A percentile compares a stretch with the other conserved stretches of the same genome.
phyloP scores from a whole-genome alignment of 2,113 vertebrate genomes.

The Machaerirhynchus nigripectus region DNA sequence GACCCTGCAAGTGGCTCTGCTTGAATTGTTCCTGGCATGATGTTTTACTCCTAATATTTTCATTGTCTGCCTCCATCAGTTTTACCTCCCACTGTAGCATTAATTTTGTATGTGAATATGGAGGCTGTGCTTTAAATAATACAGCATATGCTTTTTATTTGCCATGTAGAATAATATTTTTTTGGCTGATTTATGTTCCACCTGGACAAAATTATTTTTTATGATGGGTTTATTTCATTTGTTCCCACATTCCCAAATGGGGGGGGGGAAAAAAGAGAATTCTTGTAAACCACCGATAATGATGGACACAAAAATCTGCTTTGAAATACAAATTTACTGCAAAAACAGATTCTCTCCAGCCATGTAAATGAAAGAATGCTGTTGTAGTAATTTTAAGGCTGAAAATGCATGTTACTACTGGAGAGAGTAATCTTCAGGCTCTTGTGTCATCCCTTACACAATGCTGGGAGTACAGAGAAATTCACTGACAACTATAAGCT shows the following conservation, averaged over 20 bases:
- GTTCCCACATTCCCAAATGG: conserved; percentile 53
- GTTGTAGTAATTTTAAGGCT: conserved; percentile 51
- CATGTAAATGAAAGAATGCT: conserved; percentile 57
- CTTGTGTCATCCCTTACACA: conserved; percentile 26
- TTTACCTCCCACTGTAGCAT: conserved; percentile 61
- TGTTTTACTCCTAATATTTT: conserved; percentile 60
- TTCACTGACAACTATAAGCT: conserved; percentile 43
- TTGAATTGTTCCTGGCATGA: conserved; percentile 54
- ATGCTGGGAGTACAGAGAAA: conserved; percentile 29
- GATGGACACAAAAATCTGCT: conserved; percentile 47
- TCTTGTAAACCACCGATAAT: conserved; percentile 60
- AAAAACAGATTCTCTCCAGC: conserved; percentile 50
- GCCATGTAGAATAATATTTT: conserved; percentile 70
- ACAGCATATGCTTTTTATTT: conserved; percentile 76
- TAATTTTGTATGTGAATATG: conserved; percentile 69
- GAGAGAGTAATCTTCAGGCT: conserved; percentile 30
- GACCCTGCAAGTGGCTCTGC: conserved; percentile 57
- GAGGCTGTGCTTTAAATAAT: conserved; percentile 68
- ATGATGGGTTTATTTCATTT: conserved; percentile 74
- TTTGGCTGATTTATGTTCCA: conserved; percentile 72
- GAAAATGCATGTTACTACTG: conserved; percentile 11
- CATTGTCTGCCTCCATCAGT: conserved; percentile 56
- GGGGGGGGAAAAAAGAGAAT: not conserved
- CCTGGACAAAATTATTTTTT: conserved; percentile 76
- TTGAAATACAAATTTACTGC: conserved; percentile 64